A percentile compares a stretch with the other conserved stretches of the same genome.
Conservation (phyloP, 2,113 vertebrate genomes). For the Rhinichthys klamathensis region DNA sequence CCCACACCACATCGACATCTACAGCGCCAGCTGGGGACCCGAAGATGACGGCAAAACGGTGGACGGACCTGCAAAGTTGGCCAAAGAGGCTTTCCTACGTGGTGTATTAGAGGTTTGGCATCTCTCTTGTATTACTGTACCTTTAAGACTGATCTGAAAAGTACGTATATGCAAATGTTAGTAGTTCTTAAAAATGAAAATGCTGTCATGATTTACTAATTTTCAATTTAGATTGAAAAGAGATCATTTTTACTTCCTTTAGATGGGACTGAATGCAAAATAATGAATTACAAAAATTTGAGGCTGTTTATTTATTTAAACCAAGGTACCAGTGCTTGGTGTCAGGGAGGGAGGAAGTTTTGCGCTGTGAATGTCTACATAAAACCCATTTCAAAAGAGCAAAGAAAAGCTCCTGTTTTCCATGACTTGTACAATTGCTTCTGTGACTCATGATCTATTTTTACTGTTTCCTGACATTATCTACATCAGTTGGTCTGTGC, state of each 20-base stretch:
- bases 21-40: slow-evolving; percentile 93
- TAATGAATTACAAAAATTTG: neutral
- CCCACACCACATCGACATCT: slow-evolving; percentile 91
- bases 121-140: neutral
- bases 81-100: slow-evolving; percentile 91
- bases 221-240: no score
- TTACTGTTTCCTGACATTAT: neutral
- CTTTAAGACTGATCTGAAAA: neutral
- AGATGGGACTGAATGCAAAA: neutral
- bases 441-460: slow-evolving; percentile 27
- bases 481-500: slow-evolving; percentile 4
- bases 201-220: no score
- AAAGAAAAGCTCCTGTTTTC: neutral
- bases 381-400: neutral
- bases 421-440: neutral
- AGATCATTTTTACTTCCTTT: no score
- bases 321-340: neutral
- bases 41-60: slow-evolving; percentile 97
- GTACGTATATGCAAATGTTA: neutral
- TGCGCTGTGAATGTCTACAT: neutral
- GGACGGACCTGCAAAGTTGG: slow-evolving; percentile 92
- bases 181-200: no score
- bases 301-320: neutral
- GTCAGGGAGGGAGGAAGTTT: neutral
- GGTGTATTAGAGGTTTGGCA: slow-evolving; percentile 88